Base-by-base conservation (phyloP, 2,113 vertebrate genomes). In the Bombycilla garrulus region DNA sequence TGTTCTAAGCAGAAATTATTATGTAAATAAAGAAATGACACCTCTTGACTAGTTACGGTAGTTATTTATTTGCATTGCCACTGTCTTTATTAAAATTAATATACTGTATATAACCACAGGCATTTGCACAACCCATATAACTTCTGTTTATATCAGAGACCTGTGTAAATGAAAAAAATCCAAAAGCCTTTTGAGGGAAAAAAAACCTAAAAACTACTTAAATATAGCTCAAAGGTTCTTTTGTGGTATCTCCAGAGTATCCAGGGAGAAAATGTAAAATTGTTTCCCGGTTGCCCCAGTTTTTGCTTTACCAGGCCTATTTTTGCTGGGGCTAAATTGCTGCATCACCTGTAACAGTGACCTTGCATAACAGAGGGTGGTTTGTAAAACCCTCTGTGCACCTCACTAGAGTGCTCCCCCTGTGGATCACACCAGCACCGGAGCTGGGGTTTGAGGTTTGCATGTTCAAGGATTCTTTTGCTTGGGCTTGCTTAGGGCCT, bases 341-440 rank as follows among this genome's bases (percentile, higher is more conserved):
- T 73, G 3, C 23, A 20, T n/a, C 13, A 7, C 7, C 44, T 58
- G 1, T 35, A 67, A 21, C 5, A 56, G 20, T 15, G 58, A 31
- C 28, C 36, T 15, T 31, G 9, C 1, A 0, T 5, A 56, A 21
- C 8, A 73, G 24, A 81, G 60, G 6, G 1, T 76, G 53, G 23
- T 67, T 74, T 60, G 45, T 16, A 33, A 51, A 50, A 38, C 2
- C 12, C 12, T 6, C 33, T 4, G 15, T 25, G 13, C 33, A 10
- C 28, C 16, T n/a, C 0, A 0, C 23, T 14, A 1, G 36, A 45
- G 33, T 8, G 14, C 28, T n/a, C 38, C 51, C 14, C 4, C 17
- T 9, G 42, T 25, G 51, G 38, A 29, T 38, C 38, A 5, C 36
- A 36, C 3, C 0, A 0, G 17, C 44, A 13, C 36, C 7, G 0